Percentiles rank a stretch among this genome's conserved stretches.
phyloP scores from a whole-genome alignment of 2,888 invertebrate genomes.

The Archips crataeganus region DNA sequence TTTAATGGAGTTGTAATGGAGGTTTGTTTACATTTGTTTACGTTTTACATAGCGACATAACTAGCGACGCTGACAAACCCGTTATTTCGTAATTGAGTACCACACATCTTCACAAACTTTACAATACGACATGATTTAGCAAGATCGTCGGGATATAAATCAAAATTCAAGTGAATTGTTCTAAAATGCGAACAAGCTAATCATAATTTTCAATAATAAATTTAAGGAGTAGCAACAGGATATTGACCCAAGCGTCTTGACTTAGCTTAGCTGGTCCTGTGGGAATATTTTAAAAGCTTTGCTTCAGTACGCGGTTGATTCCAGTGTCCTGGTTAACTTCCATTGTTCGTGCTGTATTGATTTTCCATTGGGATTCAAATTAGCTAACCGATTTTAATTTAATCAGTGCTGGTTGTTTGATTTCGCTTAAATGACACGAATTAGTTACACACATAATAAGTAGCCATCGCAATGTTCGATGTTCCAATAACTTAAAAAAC shows the following conservation, averaged over 20 bases:
- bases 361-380: slow-evolving; percentile 1
- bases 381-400: not conserved
- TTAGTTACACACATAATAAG: not conserved
- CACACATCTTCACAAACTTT: too few species aligned
- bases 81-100: too few species aligned
- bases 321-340: not conserved
- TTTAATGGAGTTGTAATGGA: too few species aligned
- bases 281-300: slow-evolving; percentile 9
- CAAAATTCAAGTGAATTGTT: slow-evolving; percentile 13
- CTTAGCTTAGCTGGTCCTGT: slow-evolving; percentile 3
- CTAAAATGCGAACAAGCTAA: slow-evolving; percentile 12
- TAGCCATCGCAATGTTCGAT: not conserved
- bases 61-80: too few species aligned
- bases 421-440: not conserved
- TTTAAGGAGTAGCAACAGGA: slow-evolving; percentile 10
- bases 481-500: not conserved
- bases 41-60: too few species aligned
- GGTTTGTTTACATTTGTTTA: not conserved
- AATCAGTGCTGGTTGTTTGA: not conserved
- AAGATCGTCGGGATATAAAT: not conserved
- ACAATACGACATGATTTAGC: not conserved
- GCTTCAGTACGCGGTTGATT: not conserved
- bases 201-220: slow-evolving; percentile 30
- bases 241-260: slow-evolving; percentile 15
- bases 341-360: slow-evolving; percentile 1